Evolutionary conservation across 2,113 vertebrate genomes (phyloP).

Genomic region (Halcyon senegalensis): DNA sequence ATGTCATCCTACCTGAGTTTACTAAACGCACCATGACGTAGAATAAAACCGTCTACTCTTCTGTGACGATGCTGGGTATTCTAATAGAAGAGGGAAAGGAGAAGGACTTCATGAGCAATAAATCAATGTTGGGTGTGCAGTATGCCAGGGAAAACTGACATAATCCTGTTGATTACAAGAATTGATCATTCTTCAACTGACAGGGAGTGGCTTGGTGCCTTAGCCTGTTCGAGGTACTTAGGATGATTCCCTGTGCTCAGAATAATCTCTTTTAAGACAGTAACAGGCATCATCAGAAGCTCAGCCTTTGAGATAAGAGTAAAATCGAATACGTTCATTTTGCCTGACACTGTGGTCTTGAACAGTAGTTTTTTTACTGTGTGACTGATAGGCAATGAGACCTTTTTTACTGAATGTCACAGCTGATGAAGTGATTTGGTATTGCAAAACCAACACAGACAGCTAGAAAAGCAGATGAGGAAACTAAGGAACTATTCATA

Average conservation of each 20-base stretch:
- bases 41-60: not conserved
- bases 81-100: not conserved
- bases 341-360: not conserved
- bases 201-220: not conserved
- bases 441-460: not conserved
- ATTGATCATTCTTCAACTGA: not conserved
- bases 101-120: not conserved
- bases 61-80: not conserved
- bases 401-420: not conserved
- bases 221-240: not conserved
- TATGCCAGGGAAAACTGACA: not conserved
- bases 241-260: not conserved
- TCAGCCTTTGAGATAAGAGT: not conserved
- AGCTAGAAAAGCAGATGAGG: not conserved
- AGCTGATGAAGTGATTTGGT: not conserved
- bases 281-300: not conserved
- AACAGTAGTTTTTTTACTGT: not conserved
- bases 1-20: not conserved
- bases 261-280: not conserved
- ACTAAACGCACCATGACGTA: not conserved
- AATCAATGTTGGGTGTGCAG: not conserved
- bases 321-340: not conserved
- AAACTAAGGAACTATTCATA: not conserved
- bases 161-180: conserved; percentile 6
- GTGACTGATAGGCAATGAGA: not conserved